Evolutionary conservation across 2,888 invertebrate species (phyloP), one percentile per base, ranked within the genome.

Genomic region (Ochropacha duplaris): DNA sequence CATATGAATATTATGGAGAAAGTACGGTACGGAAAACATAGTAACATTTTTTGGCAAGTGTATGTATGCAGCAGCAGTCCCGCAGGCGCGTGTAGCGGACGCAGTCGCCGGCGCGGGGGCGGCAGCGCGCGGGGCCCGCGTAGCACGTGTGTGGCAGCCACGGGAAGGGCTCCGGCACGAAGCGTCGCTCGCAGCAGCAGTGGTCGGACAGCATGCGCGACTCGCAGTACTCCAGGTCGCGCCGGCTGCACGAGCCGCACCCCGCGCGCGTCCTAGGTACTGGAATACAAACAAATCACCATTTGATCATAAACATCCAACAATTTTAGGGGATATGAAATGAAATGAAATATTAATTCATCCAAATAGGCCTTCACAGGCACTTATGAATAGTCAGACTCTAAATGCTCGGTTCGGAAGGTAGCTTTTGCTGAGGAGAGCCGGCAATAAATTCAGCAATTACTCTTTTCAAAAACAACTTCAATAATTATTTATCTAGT

Each of bases 81-180:
- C 95, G 86, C 52, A 95, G 82, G 59, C 94, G 86, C 59, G 91
- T 88, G 83, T 95, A 95, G 74, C 93, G 93, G 49, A 92, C 94
- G 84, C 96, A 96, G 86, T 95, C 94, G 55, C 82, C 86, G 2
- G 94, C 94, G 24, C 93, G 84, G 39, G 95, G 93, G 66, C 88
- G 86, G 83, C 95, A 95, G 71, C 94, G 91, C 72, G 90, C 90
- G 56, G 94, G 91, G 49, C 95, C 95, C 71, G 94, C 76, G 84
- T 94, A 95, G 86, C 96, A 96, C 1, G 94, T 94, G 86, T 96
- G 96, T 65, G 95, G 94, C 67, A 95, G 93, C 90, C 94, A 95
- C 22, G 94, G 94, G 78, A 95, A 94, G 39, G 94, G 93, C 87
- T 95, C 96, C 58, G 93, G 93, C 78, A 94, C 90, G 79, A 93